phyloP scores from a whole-genome alignment of 2,113 vertebrate genomes.

The Eidolon helvum region DNA sequence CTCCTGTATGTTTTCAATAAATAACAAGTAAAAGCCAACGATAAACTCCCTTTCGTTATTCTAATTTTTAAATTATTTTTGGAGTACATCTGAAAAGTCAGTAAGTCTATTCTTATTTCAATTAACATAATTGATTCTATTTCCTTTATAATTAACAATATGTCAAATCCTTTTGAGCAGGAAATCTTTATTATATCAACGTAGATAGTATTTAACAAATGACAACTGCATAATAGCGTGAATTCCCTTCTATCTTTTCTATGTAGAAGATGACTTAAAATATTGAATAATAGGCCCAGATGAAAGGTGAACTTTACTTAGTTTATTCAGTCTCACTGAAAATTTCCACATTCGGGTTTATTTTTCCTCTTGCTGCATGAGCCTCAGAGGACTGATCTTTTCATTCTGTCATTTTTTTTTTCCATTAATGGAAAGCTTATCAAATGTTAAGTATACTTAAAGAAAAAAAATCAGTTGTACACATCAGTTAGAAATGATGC shows the following conservation, averaged over 20 bases:
- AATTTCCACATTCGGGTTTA: background rate
- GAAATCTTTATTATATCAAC: background rate
- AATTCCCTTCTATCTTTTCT: background rate
- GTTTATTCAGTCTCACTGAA: background rate
- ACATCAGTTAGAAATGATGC: background rate
- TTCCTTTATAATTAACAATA: background rate
- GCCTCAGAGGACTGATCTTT: background rate
- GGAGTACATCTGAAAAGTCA: background rate
- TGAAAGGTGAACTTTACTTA: background rate
- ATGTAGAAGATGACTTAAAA: background rate
- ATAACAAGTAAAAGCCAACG: background rate
- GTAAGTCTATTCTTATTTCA: background rate
- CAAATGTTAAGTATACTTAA: conserved; percentile 28
- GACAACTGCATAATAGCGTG: background rate
- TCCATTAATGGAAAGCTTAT: background rate
- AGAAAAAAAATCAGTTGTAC: background rate
- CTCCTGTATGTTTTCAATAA: background rate
- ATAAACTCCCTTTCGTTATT: background rate
- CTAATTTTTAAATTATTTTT: background rate
- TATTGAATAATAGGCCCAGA: background rate
- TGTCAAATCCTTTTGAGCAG: background rate
- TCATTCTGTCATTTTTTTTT: background rate
- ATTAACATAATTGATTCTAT: background rate
- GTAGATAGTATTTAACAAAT: background rate
- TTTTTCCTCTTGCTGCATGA: background rate